Base-by-base conservation (phyloP, 2,113 vertebrate species). In the Tupaia chinensis region DNA sequence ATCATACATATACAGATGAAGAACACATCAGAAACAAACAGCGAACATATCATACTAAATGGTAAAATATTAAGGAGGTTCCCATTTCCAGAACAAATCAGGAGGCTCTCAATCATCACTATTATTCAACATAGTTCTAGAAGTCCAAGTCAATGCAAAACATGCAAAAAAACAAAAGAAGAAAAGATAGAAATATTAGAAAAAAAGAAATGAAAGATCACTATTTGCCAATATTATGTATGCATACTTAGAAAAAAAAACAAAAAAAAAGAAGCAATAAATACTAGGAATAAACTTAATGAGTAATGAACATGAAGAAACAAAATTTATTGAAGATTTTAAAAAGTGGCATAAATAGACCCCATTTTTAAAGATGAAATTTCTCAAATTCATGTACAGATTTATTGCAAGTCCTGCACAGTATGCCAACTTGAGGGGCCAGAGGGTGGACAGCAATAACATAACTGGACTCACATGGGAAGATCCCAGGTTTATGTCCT, bases 91-190 rank as follows among this genome's bases (percentile, higher is more conserved):
- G 86, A 44, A 44, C 44, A 44, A 44, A 29, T 93, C 25, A 56
- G 78, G 34, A 70, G 61, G 9, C n/a, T 34, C 69, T 87, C 68
- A 85, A 32, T 78, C 53, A 70, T 25, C n/a, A 78, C 12, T 60
- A 84, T 84, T 54, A n/a, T 87, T 84, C 70, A 95, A 19, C 29
- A 76, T 72, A 63, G 34, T 73, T 79, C 44, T 60, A 60, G 78
- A 88, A 10, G 23, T 91, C 76, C 83, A 87, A 53, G 82, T 89
- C 61, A 88, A 65, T 85, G 79, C 3, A 72, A 34, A 66, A 78
- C 25, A 84, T 65, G 29, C 72, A 93, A n/a, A 89, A 95, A 95
- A 89, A 60, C 66, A 11, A 85, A 93, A 93, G 66, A 85, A 73
- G 65, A 79, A 61, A 19, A 83, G 14, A 73, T 73, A 68, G 58